Percentiles rank a stretch among this genome's conserved stretches.
Conservation (phyloP, 2,113 vertebrate genomes). For the Mungos mungo region DNA sequence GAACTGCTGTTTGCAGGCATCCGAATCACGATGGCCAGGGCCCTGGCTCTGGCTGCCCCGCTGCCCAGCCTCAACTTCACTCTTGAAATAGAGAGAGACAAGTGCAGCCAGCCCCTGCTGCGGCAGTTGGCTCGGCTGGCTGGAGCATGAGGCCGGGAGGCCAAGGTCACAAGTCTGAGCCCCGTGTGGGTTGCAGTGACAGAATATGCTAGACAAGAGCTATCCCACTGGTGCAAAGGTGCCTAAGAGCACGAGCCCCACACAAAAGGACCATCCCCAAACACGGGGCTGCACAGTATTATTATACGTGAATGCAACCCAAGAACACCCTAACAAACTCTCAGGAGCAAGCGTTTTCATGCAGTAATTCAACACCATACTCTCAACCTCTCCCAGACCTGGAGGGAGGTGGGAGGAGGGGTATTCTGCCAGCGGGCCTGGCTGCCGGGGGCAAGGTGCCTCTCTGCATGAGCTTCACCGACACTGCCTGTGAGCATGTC, state of each 20-base stretch:
- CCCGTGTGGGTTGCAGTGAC: neutral
- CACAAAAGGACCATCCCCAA: neutral
- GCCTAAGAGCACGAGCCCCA: neutral
- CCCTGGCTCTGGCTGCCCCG: neutral
- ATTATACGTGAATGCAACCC: accelerated
- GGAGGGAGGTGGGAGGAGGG: neutral
- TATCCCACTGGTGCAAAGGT: neutral
- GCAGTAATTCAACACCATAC: neutral
- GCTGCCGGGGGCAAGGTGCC: neutral
- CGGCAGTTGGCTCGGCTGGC: neutral
- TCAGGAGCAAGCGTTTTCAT: neutral
- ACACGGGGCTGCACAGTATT: neutral
- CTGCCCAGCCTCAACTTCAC: neutral
- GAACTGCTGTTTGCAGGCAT: neutral
- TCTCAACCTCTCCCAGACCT: neutral
- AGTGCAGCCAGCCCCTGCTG: neutral
- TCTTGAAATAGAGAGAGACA: neutral
- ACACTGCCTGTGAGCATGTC: neutral
- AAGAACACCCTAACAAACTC: neutral
- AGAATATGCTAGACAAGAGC: neutral
- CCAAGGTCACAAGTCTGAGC: neutral
- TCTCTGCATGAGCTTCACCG: neutral
- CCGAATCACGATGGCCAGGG: neutral
- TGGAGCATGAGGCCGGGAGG: neutral
- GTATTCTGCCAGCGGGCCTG: neutral